A percentile compares a stretch with the other conserved stretches of the same genome.
Conservation (phyloP, 1,140 invertebrate genomes). For the Macrostomum lignano region DNA sequence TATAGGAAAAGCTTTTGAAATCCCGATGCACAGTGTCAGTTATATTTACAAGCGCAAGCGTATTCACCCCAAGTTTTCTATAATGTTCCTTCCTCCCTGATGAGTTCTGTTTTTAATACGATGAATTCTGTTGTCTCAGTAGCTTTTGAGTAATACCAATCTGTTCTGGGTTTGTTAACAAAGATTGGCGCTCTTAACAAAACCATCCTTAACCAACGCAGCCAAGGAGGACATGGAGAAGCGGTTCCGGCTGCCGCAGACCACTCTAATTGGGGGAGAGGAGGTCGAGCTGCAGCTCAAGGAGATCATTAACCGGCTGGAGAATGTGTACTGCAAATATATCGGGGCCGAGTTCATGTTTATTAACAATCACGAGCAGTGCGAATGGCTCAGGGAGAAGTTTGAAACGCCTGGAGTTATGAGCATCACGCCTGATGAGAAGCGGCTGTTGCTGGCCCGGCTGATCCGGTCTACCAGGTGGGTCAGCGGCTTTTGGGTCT, state of each 20-base stretch:
- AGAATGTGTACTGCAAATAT: conserved; percentile 36
- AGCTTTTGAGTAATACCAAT: too few species aligned
- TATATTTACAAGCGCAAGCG: too few species aligned
- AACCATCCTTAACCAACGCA: too few species aligned
- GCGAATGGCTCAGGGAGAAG: conserved; percentile 83
- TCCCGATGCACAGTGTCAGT: too few species aligned
- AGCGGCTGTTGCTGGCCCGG: conserved; percentile 64
- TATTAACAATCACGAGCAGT: conserved; percentile 88
- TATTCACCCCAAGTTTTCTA: too few species aligned
- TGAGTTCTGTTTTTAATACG: too few species aligned
- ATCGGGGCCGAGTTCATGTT: conserved; percentile 96
- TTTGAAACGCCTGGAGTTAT: conserved; percentile 80
- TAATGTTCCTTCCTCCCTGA: too few species aligned
- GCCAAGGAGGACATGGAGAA: conserved; percentile 92
- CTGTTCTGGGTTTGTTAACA: too few species aligned
- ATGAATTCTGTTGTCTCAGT: too few species aligned
- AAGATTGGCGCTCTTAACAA: too few species aligned
- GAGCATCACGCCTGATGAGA: conserved; percentile 58
- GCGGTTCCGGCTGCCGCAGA: conserved; percentile 74
- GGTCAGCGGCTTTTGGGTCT: too few species aligned
- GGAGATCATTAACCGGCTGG: conserved; percentile 67
- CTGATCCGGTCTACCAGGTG: conserved; percentile 67
- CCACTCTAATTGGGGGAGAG: conserved; percentile 68
- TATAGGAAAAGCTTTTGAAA: too few species aligned
- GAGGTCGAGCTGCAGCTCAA: conserved; percentile 50